Evolutionary conservation across 2,797 vertebrate species (phyloP), one percentile per base, ranked within the genome.

Genomic region (Microctenopoma steveboyesi): DNA sequence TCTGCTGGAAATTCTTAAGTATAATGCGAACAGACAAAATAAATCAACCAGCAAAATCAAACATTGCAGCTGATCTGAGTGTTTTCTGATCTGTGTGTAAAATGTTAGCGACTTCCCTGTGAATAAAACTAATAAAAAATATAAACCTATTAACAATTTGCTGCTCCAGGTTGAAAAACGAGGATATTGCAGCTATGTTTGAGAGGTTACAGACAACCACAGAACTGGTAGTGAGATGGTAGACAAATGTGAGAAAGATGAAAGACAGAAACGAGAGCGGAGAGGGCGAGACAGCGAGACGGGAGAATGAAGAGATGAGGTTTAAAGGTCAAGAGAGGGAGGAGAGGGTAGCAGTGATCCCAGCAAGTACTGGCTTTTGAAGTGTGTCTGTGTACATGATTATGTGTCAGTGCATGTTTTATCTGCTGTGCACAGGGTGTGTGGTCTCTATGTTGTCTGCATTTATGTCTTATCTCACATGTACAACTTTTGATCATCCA

Each of bases 271-370:
- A 67, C 33, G 18, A 48, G 25, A 54, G 22, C 52, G 28, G 62
- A 56, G 64, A 67, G 58, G 51, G 64, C 58, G 30, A 59, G 69
- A 64, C 10, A 45, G 51, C 25, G 64, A 69, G 79, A 79, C 65
- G 40, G 48, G 53, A 64, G 75, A 79, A 74, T 69, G 76, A 86
- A 69, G 78, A 81, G 74, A 70, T 54, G 42, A 68, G 66, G 85
- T 80, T 89, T 3, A 85, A 73, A 76, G 82, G 86, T 90, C 77
- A 89, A 89, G 89, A 87, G 77, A 85, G 82, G 83, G 83, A 80
- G 84, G 78, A 82, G 80, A 87, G 76, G 79, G 68, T 62, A 78
- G 68, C 48, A 22, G 55, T 82, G 84, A 87, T 85, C 84, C 78
- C 78, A 75, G 47, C 61, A 71, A 81, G 78, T 28, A 47, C 28